Evolutionary conservation across 1,140 invertebrate species (phyloP).

Genomic region (Heliconius congener): DNA sequence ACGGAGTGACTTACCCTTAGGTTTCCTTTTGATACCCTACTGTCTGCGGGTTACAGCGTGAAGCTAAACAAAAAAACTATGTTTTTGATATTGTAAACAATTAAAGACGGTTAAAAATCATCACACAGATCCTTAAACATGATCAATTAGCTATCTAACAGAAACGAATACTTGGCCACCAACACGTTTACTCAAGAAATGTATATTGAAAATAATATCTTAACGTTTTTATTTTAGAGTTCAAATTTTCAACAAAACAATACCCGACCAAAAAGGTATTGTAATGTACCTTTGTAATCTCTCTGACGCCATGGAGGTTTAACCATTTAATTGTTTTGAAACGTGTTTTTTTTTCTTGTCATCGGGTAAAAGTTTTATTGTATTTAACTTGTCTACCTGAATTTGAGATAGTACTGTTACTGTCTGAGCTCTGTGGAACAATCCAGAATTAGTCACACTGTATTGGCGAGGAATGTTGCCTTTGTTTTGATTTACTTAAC

Average conservation of each 20-base stretch:
- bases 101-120: background rate
- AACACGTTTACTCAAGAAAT: conserved; percentile 33
- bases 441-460: conserved; percentile 25
- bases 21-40: no score
- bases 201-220: conserved; percentile 36
- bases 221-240: conserved; percentile 35
- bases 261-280: conserved; percentile 54
- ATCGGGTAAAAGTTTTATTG: conserved; percentile 71
- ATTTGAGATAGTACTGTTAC: conserved; percentile 54
- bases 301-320: conserved; percentile 72
- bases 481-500: conserved; percentile 20
- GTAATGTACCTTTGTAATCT: conserved; percentile 76
- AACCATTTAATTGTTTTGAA: conserved; percentile 75
- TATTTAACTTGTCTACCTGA: conserved; percentile 68
- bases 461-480: conserved; percentile 23
- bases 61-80: no score
- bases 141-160: conserved; percentile 73
- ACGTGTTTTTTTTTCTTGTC: conserved; percentile 58
- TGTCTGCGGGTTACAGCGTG: no score
- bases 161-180: conserved; percentile 73
- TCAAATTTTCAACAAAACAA: conserved; percentile 37
- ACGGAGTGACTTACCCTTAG: background rate
- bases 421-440: conserved; percentile 10
- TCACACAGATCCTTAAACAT: conserved; percentile 61
- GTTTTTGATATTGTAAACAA: background rate